Conservation (phyloP, 2,797 vertebrate genomes). For the Rhincodon typus region DNA sequence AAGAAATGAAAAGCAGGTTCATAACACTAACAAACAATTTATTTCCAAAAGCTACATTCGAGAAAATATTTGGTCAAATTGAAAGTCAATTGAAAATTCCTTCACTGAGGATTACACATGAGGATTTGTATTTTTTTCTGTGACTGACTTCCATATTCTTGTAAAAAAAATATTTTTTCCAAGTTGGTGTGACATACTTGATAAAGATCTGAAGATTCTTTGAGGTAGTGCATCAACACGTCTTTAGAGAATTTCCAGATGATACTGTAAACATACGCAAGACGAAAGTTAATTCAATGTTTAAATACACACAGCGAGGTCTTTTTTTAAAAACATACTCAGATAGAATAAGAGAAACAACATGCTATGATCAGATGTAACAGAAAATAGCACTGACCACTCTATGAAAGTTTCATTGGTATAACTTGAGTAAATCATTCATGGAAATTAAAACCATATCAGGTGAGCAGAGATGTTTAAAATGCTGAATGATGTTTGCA, state of each 20-base stretch:
- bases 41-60: not conserved
- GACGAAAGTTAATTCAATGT: not conserved
- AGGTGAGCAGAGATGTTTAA: not conserved
- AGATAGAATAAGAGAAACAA: not conserved
- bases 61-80: not conserved
- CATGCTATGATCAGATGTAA: not conserved
- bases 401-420: not conserved
- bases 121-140: not conserved
- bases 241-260: conserved; percentile 3
- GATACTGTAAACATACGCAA: not conserved
- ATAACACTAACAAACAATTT: not conserved
- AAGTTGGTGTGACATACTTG: not conserved
- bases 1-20: not conserved
- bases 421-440: not conserved
- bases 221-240: not conserved
- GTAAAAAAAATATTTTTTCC: not conserved
- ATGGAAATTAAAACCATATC: not conserved
- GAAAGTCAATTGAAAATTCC: not conserved
- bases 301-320: not conserved
- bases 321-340: not conserved
- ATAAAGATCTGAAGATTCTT: not conserved
- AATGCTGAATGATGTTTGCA: no score
- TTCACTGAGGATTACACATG: not conserved
- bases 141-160: not conserved
- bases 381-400: not conserved